Conservation (phyloP, 2,797 vertebrate species). For the Buceros bicornis region DNA sequence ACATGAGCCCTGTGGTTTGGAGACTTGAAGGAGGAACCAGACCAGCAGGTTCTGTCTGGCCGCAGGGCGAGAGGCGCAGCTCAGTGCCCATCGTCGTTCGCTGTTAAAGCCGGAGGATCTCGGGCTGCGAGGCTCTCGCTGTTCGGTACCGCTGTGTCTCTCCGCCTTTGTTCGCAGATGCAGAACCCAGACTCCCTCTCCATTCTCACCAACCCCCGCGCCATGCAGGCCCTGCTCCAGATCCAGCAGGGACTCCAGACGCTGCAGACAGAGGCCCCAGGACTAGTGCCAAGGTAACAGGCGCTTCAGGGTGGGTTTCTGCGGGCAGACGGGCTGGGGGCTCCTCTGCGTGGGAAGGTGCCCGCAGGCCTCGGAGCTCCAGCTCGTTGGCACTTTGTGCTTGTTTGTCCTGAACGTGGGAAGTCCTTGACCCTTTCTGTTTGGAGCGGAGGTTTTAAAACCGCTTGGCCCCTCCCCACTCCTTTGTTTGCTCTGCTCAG, state of each 20-base stretch:
- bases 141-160: background rate
- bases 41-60: fast-evolving
- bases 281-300: slow-evolving; percentile 92
- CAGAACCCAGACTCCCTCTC: slow-evolving; percentile 98
- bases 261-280: slow-evolving; percentile 95
- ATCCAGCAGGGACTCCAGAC: slow-evolving; percentile 98
- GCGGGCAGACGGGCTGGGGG: background rate
- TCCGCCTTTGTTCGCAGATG: slow-evolving; percentile 85
- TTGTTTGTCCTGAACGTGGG: background rate
- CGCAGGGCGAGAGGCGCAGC: background rate
- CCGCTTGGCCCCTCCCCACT: background rate
- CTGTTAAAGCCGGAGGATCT: background rate
- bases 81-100: background rate
- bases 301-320: fast-evolving
- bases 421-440: background rate
- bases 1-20: background rate
- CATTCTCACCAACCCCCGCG: slow-evolving; percentile 95
- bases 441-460: background rate
- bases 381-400: background rate
- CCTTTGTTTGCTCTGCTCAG: background rate
- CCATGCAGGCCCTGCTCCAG: slow-evolving; percentile 98
- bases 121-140: background rate
- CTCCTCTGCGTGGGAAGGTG: background rate
- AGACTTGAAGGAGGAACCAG: background rate
- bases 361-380: background rate